Base-by-base conservation (phyloP, 2,888 invertebrate species). In the Mesochorus sp. region DNA sequence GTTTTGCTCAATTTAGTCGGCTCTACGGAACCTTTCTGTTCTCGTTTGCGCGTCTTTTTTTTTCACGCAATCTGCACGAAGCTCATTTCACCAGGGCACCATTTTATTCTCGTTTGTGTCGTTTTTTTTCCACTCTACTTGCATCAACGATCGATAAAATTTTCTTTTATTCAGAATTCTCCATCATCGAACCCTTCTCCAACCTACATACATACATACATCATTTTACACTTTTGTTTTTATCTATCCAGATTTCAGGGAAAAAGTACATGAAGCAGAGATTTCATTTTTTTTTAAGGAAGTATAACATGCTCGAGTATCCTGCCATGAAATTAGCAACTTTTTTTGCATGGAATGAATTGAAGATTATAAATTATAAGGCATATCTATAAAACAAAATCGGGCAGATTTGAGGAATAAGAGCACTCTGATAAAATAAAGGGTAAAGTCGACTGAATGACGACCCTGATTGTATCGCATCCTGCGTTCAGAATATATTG, bases 361-460 rank as follows among this genome's bases (percentile, higher is more conserved):
- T 10, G 17, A 24, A 34, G 12, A 17, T 42, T 5, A n/a, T 26
- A 8, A 26, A 3, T n/a, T n/a, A 10, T 12, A 31, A n/a, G 34
- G 19, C 8, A 14, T 8, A n/a, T n/a, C n/a, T n/a, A n/a, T n/a
- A n/a, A n/a, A n/a, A n/a, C n/a, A n/a, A n/a, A n/a, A n/a, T n/a
- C n/a, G 42, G 21, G 3, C 1, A 42, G 10, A 4, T 14, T 26
- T 19, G 31, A 10, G 5, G 31, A 49, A 62, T 14, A 51, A 66
- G 39, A 21, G 44, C 3, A 39, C 59, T 37, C 72, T 82, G 78
- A 83, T 85, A 81, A 81, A 83, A 80, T 76, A 68, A 79, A 80
- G 70, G 71, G 57, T 72, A 74, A n/a, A 77, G 53, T 47, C 53
- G 55, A 72, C 62, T 83, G 80, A 80, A 80, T 81, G 55, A 71